Evolutionary conservation across 2,888 invertebrate species (phyloP).

Genomic region (Tetragonula carbonaria): DNA sequence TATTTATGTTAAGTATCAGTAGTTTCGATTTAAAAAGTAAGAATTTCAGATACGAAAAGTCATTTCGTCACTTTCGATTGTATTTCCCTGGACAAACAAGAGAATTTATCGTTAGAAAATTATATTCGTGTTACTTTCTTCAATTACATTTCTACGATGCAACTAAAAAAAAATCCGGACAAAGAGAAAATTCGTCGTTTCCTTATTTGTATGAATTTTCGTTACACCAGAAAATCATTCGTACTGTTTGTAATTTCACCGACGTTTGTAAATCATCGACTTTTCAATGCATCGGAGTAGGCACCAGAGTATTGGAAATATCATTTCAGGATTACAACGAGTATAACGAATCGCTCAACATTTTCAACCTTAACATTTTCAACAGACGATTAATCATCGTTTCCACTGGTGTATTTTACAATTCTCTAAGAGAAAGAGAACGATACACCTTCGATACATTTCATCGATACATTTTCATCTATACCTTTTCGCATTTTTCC

Average conservation of each 20-base stretch:
- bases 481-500: too few relatives aligned
- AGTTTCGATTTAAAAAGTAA: too few relatives aligned
- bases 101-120: too few relatives aligned
- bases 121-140: too few relatives aligned
- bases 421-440: constrained; percentile 6
- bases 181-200: background rate
- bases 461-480: constrained; percentile 21
- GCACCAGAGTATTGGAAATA: background rate
- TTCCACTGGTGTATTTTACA: background rate
- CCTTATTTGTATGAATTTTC: too few relatives aligned
- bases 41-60: too few relatives aligned
- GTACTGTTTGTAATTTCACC: background rate
- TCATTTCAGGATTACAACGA: background rate
- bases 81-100: too few relatives aligned
- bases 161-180: too few relatives aligned
- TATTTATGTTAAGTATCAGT: too few relatives aligned
- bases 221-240: background rate
- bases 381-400: constrained; percentile 24
- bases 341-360: background rate
- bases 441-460: constrained; percentile 14
- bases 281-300: background rate
- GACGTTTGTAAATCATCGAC: too few relatives aligned
- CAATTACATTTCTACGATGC: too few relatives aligned
- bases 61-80: too few relatives aligned
- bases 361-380: constrained; percentile 3